Conservation (phyloP, 1,140 invertebrate genomes). For the Dreissena rostriformis region DNA sequence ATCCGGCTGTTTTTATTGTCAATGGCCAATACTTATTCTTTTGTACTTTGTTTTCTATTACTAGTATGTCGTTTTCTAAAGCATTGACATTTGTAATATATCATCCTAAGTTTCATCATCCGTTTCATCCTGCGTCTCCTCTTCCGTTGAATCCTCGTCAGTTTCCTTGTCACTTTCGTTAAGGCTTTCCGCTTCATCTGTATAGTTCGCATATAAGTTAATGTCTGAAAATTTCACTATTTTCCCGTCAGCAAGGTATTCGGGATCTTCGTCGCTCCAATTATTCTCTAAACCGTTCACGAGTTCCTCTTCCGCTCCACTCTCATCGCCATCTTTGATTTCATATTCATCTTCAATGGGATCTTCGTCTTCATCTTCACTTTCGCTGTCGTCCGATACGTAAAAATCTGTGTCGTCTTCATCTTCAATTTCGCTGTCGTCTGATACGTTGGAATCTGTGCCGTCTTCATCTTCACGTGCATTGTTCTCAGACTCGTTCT, state of each 20-base stretch:
- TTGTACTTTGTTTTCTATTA: too few relatives aligned
- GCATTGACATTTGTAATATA: too few relatives aligned
- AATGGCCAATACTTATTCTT: background rate
- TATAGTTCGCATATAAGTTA: background rate
- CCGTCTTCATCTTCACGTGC: background rate
- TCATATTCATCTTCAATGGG: too few relatives aligned
- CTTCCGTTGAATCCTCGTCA: background rate
- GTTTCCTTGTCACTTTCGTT: background rate
- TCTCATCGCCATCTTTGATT: too few relatives aligned
- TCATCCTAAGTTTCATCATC: background rate
- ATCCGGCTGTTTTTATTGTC: background rate
- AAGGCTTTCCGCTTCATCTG: background rate
- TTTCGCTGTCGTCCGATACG: background rate
- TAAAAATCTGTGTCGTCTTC: too few relatives aligned
- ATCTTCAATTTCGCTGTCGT: background rate
- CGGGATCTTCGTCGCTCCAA: too few relatives aligned
- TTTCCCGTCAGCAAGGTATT: too few relatives aligned
- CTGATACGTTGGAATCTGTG: background rate
- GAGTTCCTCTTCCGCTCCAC: too few relatives aligned
- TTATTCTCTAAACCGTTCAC: too few relatives aligned
- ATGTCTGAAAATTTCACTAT: too few relatives aligned
- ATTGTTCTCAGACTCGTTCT: background rate
- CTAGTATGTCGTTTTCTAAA: too few relatives aligned
- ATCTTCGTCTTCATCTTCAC: background rate
- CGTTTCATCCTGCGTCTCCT: background rate